phyloP scores from a whole-genome alignment of 1,140 invertebrate genomes.

The Oedothorax gibbosus region DNA sequence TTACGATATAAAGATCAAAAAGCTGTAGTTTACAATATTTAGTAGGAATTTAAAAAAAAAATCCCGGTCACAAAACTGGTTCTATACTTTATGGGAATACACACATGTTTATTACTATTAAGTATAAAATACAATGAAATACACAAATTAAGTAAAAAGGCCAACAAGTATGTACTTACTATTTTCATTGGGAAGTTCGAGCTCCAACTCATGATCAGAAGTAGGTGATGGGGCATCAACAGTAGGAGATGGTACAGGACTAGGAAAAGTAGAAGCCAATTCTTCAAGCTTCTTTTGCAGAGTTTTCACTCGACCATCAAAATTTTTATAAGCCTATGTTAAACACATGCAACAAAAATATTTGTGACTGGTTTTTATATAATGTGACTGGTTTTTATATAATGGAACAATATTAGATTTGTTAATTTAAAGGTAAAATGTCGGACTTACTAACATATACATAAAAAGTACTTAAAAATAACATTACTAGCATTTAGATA shows the following conservation, averaged over 20 bases:
- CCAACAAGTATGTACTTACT: constrained; percentile 10
- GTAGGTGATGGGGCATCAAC: constrained; percentile 79
- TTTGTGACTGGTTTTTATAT: not conserved
- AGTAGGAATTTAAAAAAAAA: no score
- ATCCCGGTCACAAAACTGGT: no score
- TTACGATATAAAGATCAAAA: no score
- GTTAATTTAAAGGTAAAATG: not conserved
- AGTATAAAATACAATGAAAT: no score
- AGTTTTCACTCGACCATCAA: constrained; percentile 85
- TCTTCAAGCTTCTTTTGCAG: constrained; percentile 88
- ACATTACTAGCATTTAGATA: no score
- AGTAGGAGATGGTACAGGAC: constrained; percentile 67
- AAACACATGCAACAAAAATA: not conserved
- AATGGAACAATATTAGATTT: not conserved
- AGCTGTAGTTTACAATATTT: no score
- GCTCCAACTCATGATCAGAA: constrained; percentile 62
- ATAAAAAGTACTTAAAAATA: no score
- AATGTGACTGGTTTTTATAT: no score
- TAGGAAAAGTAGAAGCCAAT: constrained; percentile 74
- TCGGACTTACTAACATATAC: not conserved
- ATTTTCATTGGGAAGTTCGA: constrained; percentile 38
- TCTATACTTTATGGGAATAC: no score
- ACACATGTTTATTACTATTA: no score
- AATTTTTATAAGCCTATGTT: constrained; percentile 88
- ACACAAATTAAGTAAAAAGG: not conserved